Percentiles rank a stretch among this genome's conserved stretches.
phyloP scores from a whole-genome alignment of 2,797 vertebrate genomes.

The Cuculus canorus region DNA sequence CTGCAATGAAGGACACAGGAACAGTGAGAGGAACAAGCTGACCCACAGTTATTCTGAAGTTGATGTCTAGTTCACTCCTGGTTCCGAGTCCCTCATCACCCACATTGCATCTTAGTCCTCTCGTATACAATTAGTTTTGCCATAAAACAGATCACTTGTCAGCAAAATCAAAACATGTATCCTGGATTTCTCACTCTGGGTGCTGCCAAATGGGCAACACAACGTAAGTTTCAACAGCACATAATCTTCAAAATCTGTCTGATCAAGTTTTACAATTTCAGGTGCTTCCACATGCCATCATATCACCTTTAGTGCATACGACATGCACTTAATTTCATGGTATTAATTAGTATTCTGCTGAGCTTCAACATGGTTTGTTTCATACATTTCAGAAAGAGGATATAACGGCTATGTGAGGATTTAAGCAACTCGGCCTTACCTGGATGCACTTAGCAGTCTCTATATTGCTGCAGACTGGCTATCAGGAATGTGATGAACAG shows the following conservation, averaged over 20 bases:
- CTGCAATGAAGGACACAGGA: neutral
- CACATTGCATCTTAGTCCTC: rapidly evolving
- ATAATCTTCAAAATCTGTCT: neutral
- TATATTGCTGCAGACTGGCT: neutral
- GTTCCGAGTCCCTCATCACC: neutral
- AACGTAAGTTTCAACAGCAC: neutral
- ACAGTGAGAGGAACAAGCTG: neutral
- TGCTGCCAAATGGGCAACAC: neutral
- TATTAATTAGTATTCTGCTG: neutral
- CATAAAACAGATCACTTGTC: neutral
- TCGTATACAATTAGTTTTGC: rapidly evolving
- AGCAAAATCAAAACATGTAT: neutral
- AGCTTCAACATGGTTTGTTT: neutral
- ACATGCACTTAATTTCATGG: neutral
- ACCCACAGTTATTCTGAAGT: neutral
- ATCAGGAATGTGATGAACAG: neutral
- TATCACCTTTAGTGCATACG: rapidly evolving
- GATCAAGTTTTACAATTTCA: neutral
- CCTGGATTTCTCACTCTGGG: neutral
- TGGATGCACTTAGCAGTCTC: neutral
- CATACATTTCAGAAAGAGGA: neutral
- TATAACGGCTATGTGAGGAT: neutral
- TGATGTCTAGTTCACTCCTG: neutral
- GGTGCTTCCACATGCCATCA: neutral
- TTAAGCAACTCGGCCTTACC: neutral